Conservation (phyloP, 2,888 invertebrate species). For the Machimus rusticus region DNA sequence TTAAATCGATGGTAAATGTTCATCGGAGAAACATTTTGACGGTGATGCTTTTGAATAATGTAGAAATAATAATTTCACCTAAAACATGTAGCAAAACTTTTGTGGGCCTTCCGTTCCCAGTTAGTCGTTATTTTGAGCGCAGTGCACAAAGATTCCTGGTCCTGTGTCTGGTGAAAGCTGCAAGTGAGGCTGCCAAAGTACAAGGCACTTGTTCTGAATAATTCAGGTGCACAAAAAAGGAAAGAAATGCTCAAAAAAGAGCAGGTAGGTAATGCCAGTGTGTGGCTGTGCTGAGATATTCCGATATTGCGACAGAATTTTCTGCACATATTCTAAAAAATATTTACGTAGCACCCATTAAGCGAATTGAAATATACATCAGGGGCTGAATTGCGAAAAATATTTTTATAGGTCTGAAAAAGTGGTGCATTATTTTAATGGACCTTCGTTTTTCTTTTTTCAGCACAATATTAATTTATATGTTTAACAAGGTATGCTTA, state of each 20-base stretch:
- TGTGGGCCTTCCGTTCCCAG: background rate
- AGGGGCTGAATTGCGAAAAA: background rate
- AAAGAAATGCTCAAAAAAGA: background rate
- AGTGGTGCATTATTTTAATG: background rate
- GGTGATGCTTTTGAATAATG: background rate
- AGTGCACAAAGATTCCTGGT: background rate
- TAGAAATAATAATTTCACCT: background rate
- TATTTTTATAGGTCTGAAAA: background rate
- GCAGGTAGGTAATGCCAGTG: background rate
- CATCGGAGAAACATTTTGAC: slow-evolving; percentile 15
- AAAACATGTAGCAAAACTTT: background rate
- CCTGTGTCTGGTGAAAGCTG: background rate
- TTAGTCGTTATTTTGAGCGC: background rate
- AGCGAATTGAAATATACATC: background rate
- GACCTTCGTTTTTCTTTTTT: background rate
- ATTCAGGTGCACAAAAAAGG: background rate
- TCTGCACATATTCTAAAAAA: background rate
- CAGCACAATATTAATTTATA: background rate
- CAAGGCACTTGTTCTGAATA: slow-evolving; percentile 9
- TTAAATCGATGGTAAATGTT: slow-evolving; percentile 8
- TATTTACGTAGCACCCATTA: background rate
- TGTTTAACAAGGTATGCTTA: background rate
- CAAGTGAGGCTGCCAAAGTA: background rate
- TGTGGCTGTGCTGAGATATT: background rate
- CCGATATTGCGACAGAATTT: slow-evolving; percentile 4